Base-by-base conservation (phyloP, 2,888 invertebrate genomes). In the Netelia virgata region DNA sequence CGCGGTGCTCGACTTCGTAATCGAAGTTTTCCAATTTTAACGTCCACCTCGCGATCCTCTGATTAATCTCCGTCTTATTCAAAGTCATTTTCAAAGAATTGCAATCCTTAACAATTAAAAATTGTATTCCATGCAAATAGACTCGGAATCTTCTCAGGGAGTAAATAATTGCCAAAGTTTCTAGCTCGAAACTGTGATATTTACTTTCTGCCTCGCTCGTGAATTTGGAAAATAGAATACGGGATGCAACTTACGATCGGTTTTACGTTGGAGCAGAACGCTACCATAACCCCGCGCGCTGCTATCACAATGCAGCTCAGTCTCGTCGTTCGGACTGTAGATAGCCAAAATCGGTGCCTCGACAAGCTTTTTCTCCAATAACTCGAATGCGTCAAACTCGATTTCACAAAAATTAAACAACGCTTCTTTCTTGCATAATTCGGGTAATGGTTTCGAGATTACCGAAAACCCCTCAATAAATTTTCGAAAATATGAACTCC, bases 221-320 rank as follows among this genome's bases (percentile, higher is more conserved):
- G 43, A 88, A 82, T 64, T 88, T 88, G 55, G 90, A 89, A 85
- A 89, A 91, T 89, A 90, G 75, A 89, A 90, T 1, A 91, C 74
- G 0, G 90, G 90, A 28, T 91, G 90, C 18, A 90, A 85, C 61
- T 85, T 81, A 5, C 78, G 75, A 84, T 90, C 86, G 3, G 61
- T 8, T 69, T 91, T 88, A 70, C 82, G 87, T 82, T 92, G 92
- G 73, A 92, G 20, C 18, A 91, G 83, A 18, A 92, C 89, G 0
- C 88, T 87, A 0, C 90, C 91, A 77, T 87, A 91, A 5, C 91
- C 92, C 9, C 85, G 14, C 3, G 86, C 61, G 76, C 89, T 90
- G 9, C 90, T 91, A 86, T 92, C 91, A 50, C 90, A 91, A 75
- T 92, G 91, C 50, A 91, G 74, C 76, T 92, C 90, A n/a, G 91